Evolutionary conservation across 1,140 invertebrate species (phyloP), one percentile per base, ranked within the genome.

Genomic region (Procambarus clarkii): DNA sequence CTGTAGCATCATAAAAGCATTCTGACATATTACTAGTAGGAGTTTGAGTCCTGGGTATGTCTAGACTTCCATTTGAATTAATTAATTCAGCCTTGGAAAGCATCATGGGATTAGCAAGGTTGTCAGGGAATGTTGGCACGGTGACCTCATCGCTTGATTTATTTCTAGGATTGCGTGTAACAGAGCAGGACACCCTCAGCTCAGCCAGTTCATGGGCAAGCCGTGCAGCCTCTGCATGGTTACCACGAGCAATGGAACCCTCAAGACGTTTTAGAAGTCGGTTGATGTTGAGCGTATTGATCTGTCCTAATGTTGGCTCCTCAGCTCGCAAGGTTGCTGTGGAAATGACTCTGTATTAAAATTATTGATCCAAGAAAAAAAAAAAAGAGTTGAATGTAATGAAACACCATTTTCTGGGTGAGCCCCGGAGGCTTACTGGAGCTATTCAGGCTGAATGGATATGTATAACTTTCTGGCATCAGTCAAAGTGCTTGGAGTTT

Each of bases 161-260:
- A 58, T 54, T 76, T 81, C 83, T 86, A 45, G 60, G 69, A 60
- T 71, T 90, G 80, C 83, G 77, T 79, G 71, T 89, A 9, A 96
- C 96, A 24, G 95, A 96, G 94, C 96, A 93, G 11, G 92, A 79
- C n/a, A 93, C 91, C 86, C 96, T 96, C 44, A 97, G 94, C 50
- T 96, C 94, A 0, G 97, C 97, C 86, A 97, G 95, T 94, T 97
- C 96, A 93, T 96, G 96, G 3, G 97, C 97, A 46, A 97, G 95
- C 87, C 94, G 94, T 3, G 97, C 96, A 0, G 97, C 97, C 92
- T 96, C 95, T 46, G 95, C 95, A 94, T 97, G 95, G 89, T 97
- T 95, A 5, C 97, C 97, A 86, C 95, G 95, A 15, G 96, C 95
- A 91, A 97, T 97, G 0, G 97, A 96, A 2, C 94, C 95, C 94